phyloP scores from a whole-genome alignment of 2,797 vertebrate genomes.

The Cheirogaleus major region DNA sequence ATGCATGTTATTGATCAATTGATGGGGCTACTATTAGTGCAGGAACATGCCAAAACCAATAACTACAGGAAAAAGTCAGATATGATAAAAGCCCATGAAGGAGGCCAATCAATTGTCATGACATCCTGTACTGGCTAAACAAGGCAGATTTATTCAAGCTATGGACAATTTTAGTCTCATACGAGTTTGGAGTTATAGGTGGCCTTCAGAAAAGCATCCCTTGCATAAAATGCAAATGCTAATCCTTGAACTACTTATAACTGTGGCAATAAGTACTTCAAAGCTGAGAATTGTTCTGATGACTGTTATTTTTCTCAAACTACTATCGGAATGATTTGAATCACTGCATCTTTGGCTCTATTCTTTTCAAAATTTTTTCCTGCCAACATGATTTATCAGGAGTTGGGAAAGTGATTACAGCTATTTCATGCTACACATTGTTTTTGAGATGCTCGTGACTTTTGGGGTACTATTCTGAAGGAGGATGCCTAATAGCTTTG shows the following conservation, averaged over 20 bases:
- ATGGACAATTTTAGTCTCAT: slow-evolving; percentile 44
- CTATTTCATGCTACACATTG: neutral
- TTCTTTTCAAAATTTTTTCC: slow-evolving; percentile 27
- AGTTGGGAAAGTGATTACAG: slow-evolving; percentile 19
- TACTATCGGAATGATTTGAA: slow-evolving; percentile 59
- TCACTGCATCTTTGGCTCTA: neutral
- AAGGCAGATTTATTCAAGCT: slow-evolving; percentile 48
- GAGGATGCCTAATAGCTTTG: neutral
- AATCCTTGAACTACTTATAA: neutral
- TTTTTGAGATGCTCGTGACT: neutral
- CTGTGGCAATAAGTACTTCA: slow-evolving; percentile 14
- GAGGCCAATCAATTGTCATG: neutral
- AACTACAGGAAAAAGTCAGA: neutral
- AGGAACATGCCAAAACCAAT: neutral
- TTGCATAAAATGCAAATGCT: slow-evolving; percentile 63
- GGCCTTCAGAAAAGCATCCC: neutral
- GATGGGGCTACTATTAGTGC: neutral
- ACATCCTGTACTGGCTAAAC: neutral
- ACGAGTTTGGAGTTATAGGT: slow-evolving; percentile 27
- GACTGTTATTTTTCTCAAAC: slow-evolving; percentile 58
- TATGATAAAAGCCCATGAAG: slow-evolving; percentile 17
- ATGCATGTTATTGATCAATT: neutral
- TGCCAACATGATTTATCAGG: slow-evolving; percentile 42
- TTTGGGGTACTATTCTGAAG: neutral
- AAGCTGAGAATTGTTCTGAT: slow-evolving; percentile 58